Conservation (phyloP, 2,797 vertebrate species). For the Trichosurus vulpecula region DNA sequence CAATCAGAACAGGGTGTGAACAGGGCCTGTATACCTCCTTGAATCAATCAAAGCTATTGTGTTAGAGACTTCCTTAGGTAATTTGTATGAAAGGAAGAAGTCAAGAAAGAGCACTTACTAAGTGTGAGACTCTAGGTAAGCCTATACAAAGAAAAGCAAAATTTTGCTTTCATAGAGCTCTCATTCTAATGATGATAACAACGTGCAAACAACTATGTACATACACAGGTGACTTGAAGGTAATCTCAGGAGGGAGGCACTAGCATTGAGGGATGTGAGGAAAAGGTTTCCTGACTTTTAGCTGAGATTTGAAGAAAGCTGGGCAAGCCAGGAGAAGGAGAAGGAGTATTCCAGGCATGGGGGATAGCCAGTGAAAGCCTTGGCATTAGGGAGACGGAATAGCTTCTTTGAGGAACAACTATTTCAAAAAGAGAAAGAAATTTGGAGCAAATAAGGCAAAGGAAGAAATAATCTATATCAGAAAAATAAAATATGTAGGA, state of each 20-base stretch:
- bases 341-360: no score
- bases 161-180: background rate
- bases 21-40: background rate
- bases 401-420: background rate
- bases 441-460: background rate
- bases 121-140: background rate
- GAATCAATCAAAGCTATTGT: background rate
- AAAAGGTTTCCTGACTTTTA: no score
- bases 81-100: background rate
- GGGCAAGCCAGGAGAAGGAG: background rate
- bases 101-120: background rate
- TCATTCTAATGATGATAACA: no score
- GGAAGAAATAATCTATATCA: background rate
- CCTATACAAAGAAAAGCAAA: background rate
- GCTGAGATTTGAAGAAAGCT: background rate
- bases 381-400: background rate
- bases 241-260: no score
- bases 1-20: background rate
- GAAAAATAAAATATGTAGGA: background rate
- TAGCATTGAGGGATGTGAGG: background rate
- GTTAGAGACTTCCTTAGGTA: background rate
- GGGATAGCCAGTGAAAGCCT: background rate
- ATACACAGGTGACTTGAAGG: no score
- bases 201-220: no score
- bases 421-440: background rate